phyloP scores from a whole-genome alignment of 92 coral and sea anemone genomes.

The Paragorgia papillata region DNA sequence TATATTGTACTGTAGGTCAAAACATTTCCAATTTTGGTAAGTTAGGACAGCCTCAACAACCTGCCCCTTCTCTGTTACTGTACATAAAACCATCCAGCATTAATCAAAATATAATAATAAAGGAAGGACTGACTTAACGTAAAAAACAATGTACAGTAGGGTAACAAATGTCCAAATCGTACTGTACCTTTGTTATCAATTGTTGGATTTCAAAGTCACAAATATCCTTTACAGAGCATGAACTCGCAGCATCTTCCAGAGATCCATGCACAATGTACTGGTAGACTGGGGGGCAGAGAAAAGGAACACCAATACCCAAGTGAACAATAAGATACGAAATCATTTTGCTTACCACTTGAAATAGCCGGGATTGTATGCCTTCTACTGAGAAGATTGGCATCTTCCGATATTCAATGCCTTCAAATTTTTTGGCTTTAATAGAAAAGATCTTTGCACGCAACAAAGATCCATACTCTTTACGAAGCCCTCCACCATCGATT shows the following conservation, averaged over 20 bases:
- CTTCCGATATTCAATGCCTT: constrained; percentile 56
- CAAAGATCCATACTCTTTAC: constrained; percentile 54
- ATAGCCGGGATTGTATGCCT: constrained; percentile 57
- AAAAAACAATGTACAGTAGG: neutral
- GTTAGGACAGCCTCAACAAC: too few relatives aligned
- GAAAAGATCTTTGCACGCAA: constrained; percentile 55
- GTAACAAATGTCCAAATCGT: neutral
- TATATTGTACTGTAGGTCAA: too few relatives aligned
- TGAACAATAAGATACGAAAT: constrained; percentile 45
- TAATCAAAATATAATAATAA: too few relatives aligned
- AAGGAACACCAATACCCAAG: constrained; percentile 51
- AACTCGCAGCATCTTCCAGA: constrained; percentile 48
- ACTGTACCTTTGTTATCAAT: constrained; percentile 51
- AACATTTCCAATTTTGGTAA: too few relatives aligned
- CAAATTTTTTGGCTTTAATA: constrained; percentile 54
- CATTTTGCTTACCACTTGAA: constrained; percentile 59
- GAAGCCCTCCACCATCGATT: constrained; percentile 60
- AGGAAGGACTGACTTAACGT: too few relatives aligned
- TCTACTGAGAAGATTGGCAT: constrained; percentile 54
- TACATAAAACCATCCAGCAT: too few relatives aligned
- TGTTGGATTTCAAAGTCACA: constrained; percentile 48
- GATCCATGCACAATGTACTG: constrained; percentile 45
- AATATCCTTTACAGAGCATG: constrained; percentile 56
- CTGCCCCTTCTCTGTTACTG: too few relatives aligned
- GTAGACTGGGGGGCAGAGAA: constrained; percentile 58